Evolutionary conservation across 2,797 vertebrate genomes (phyloP).

Genomic region (Chloroceryle inda): DNA sequence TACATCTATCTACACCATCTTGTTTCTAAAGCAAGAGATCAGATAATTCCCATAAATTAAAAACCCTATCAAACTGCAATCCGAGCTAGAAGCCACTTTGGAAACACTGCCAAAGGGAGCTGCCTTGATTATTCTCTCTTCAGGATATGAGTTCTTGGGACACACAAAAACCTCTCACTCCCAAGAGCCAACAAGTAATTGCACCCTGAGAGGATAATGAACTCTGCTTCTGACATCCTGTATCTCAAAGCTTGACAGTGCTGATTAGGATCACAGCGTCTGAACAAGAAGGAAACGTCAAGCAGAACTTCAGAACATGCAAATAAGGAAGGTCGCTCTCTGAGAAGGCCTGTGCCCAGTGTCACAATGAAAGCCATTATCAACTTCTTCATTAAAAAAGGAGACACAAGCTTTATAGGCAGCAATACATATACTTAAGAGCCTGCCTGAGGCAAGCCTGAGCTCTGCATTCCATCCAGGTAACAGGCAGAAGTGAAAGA

Average conservation of each 20-base stretch:
- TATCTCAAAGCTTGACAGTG: conserved; percentile 31
- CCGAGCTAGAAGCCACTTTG: conserved; percentile 48
- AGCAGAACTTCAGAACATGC: conserved; percentile 17
- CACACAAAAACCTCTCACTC: conserved; percentile 76
- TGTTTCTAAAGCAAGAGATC: conserved; percentile 80
- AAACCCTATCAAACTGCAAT: conserved; percentile 77
- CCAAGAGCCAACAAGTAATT: conserved; percentile 78
- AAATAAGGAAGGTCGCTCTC: not conserved
- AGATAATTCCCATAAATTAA: conserved; percentile 83
- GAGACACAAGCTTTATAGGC: not conserved
- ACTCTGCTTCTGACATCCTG: conserved; percentile 63
- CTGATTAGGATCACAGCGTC: conserved; percentile 74
- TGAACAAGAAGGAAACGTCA: conserved; percentile 36
- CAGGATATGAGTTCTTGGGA: conserved; percentile 84
- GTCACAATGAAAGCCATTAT: not conserved
- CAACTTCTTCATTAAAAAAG: not conserved
- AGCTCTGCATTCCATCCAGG: not conserved
- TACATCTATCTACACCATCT: conserved; percentile 75
- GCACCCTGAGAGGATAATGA: conserved; percentile 76
- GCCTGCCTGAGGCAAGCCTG: not conserved
- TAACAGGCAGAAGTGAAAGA: not conserved
- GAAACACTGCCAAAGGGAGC: conserved; percentile 69
- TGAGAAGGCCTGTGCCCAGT: not conserved
- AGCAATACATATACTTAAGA: not conserved
- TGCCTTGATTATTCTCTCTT: conserved; percentile 75